Conservation (phyloP, 1,140 invertebrate genomes). For the Leptinotarsa lineolata region DNA sequence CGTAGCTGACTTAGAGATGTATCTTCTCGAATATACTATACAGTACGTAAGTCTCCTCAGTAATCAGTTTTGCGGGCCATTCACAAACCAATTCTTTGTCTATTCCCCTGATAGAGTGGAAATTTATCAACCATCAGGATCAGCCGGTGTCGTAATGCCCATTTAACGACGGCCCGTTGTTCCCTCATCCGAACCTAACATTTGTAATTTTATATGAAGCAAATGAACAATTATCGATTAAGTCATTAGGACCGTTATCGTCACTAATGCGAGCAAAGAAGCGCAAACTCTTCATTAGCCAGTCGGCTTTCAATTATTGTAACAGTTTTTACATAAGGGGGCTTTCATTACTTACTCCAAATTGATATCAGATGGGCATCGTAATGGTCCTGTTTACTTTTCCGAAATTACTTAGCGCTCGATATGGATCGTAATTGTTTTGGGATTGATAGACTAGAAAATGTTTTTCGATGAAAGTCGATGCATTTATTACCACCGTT, state of each 20-base stretch:
- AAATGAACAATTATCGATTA: constrained; percentile 52
- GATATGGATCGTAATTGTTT: constrained; percentile 13
- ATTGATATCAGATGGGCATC: constrained; percentile 17
- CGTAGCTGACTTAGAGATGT: no score
- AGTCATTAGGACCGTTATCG: constrained; percentile 48
- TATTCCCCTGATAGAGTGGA: not conserved
- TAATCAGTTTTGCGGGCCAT: no score
- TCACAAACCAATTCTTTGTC: no score
- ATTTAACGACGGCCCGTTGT: constrained; percentile 36
- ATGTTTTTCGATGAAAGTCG: not conserved
- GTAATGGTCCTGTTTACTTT: constrained; percentile 18
- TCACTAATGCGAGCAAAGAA: constrained; percentile 45
- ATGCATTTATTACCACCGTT: not conserved
- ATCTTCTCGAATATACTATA: no score
- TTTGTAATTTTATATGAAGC: constrained; percentile 34
- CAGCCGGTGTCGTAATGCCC: constrained; percentile 28
- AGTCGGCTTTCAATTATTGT: constrained; percentile 33
- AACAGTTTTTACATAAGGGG: constrained; percentile 30
- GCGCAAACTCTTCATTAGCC: constrained; percentile 48
- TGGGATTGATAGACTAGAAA: not conserved
- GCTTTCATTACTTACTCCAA: constrained; percentile 32
- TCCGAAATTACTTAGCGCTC: not conserved
- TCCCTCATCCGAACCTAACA: constrained; percentile 11
- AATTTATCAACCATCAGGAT: not conserved
- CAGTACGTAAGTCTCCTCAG: no score